Percentiles rank a stretch among this genome's conserved stretches.
phyloP scores from a whole-genome alignment of 2,888 invertebrate genomes.

The Bibio marci region DNA sequence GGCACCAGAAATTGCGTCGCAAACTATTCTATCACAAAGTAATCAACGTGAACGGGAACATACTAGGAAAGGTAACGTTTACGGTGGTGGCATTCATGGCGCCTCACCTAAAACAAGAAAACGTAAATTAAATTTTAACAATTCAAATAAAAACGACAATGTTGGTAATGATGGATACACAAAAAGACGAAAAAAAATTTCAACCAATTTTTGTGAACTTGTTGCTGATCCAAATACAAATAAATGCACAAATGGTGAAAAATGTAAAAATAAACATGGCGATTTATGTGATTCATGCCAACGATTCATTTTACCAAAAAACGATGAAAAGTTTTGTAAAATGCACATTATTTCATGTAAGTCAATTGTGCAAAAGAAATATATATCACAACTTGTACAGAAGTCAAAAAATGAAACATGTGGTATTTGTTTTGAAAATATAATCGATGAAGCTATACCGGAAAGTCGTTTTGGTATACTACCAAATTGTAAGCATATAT shows the following conservation, averaged over 20 bases:
- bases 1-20: slow-evolving; percentile 25
- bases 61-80: slow-evolving; percentile 18
- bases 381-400: slow-evolving; percentile 53
- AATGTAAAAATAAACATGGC: slow-evolving; percentile 51
- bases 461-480: slow-evolving; percentile 66
- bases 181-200: too few species aligned
- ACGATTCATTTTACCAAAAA: slow-evolving; percentile 29
- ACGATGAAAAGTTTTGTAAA: too few species aligned
- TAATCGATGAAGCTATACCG: slow-evolving; percentile 45
- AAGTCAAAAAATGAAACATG: slow-evolving; percentile 62
- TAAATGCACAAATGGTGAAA: slow-evolving; percentile 16
- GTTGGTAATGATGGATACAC: too few species aligned
- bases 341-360: too few species aligned
- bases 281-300: slow-evolving; percentile 63
- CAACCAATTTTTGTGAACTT: too few species aligned
- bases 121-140: too few species aligned
- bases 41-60: too few species aligned
- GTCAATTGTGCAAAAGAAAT: too few species aligned
- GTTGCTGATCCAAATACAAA: slow-evolving; percentile 3
- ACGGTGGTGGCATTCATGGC: slow-evolving; percentile 7
- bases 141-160: too few species aligned
- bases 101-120: too few species aligned
- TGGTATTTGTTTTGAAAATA: slow-evolving; percentile 69
- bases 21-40: too few species aligned
- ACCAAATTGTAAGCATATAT: slow-evolving; percentile 70